Conservation (phyloP, 2,113 vertebrate genomes). For the Eolophus roseicapilla region DNA sequence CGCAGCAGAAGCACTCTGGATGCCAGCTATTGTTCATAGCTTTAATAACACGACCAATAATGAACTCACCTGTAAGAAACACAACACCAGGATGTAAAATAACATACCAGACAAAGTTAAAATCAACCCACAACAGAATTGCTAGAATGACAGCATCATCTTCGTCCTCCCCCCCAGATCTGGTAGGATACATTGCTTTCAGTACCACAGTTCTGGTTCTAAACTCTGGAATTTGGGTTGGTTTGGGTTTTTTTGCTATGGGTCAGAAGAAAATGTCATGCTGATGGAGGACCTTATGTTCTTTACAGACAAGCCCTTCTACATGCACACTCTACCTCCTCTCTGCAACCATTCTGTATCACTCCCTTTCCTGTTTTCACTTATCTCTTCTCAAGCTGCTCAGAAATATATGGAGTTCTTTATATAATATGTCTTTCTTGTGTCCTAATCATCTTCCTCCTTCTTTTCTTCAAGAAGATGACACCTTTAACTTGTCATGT, state of each 20-base stretch:
- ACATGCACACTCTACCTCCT: neutral
- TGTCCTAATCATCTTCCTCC: neutral
- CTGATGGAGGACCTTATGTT: neutral
- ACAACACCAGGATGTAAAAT: neutral
- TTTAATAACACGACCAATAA: conserved; percentile 98
- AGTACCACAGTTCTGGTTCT: neutral
- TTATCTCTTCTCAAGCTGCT: neutral
- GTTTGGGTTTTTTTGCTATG: neutral
- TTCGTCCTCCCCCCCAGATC: neutral
- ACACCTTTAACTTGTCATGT: neutral
- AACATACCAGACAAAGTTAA: neutral
- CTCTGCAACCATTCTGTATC: neutral
- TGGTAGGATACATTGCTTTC: neutral
- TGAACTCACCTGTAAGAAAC: conserved; percentile 88
- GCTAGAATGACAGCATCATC: neutral
- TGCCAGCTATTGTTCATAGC: conserved; percentile 99
- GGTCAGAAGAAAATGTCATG: neutral
- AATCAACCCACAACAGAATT: neutral
- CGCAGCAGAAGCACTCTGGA: conserved; percentile 95
- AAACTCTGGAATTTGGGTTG: neutral
- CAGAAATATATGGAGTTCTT: neutral
- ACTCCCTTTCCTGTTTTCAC: neutral
- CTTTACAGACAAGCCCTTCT: neutral
- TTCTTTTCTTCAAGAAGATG: neutral
- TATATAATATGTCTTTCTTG: neutral